Conservation (phyloP, 2,797 vertebrate genomes). For the Rhinoraja longicauda region DNA sequence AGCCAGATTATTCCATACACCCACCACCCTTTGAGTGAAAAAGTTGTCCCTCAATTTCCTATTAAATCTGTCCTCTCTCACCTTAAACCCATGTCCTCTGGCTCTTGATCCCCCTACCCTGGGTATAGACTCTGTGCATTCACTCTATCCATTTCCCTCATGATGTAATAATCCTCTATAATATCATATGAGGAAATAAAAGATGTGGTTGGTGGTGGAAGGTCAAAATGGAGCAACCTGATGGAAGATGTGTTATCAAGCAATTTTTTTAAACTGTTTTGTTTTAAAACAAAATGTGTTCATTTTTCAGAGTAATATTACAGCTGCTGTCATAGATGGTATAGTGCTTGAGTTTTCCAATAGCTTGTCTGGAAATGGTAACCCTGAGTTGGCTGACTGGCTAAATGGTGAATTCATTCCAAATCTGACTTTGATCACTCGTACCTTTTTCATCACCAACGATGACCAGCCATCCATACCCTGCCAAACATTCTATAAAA, state of each 20-base stretch:
- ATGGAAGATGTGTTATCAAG: neutral
- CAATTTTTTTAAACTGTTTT: neutral
- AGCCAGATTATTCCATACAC: no score
- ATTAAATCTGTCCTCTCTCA: no score
- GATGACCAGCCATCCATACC: neutral
- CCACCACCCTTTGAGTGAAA: no score
- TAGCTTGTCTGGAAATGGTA: neutral
- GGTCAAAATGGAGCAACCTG: neutral
- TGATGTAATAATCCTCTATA: no score
- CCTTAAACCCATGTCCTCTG: no score
- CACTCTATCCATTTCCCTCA: no score
- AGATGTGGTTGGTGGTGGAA: neutral
- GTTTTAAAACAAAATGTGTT: neutral
- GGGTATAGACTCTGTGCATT: no score
- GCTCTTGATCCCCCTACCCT: no score
- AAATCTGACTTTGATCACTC: slow-evolving; percentile 36
- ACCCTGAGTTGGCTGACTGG: slow-evolving; percentile 36
- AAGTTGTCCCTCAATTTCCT: no score
- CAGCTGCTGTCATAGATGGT: slow-evolving; percentile 4
- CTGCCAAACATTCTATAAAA: slow-evolving; percentile 30
- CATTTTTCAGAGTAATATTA: neutral
- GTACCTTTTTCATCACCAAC: slow-evolving; percentile 12
- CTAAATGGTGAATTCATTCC: slow-evolving; percentile 35
- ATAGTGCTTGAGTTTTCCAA: slow-evolving; percentile 40
- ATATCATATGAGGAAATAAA: no score